A percentile compares a stretch with the other conserved stretches of the same genome.
Evolutionary conservation across 92 coral and sea anemone genomes (phyloP).

Genomic region (Pocillopora grandis): DNA sequence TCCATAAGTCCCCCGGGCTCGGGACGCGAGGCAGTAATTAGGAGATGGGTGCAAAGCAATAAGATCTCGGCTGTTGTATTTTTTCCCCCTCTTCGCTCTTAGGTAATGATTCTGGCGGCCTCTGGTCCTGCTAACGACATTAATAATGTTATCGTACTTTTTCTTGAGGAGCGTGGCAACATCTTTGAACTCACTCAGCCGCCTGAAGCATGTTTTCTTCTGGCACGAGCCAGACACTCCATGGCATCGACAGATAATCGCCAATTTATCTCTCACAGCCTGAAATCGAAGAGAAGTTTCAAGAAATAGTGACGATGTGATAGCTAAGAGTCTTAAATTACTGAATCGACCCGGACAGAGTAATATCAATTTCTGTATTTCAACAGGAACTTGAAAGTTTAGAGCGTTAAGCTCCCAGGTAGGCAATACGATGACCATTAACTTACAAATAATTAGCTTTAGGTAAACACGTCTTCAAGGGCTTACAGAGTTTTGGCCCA

Average conservation of each 20-base stretch:
- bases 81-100: conserved; percentile 36
- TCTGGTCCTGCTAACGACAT: conserved; percentile 44
- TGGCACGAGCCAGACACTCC: conserved; percentile 81
- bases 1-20: conserved; percentile 60
- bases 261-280: conserved; percentile 88
- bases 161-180: conserved; percentile 59
- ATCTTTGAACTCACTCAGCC: conserved; percentile 64
- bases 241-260: conserved; percentile 77
- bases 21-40: conserved; percentile 59
- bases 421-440: conserved; percentile 21
- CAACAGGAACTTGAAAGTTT: background rate
- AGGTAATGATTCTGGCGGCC: conserved; percentile 32
- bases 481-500: no score
- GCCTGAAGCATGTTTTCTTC: conserved; percentile 77
- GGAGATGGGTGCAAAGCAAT: conserved; percentile 61
- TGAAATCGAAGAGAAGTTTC: conserved; percentile 24
- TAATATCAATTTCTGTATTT: background rate
- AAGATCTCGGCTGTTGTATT: conserved; percentile 51
- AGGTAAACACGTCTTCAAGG: background rate
- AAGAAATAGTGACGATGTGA: background rate
- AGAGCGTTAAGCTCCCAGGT: background rate
- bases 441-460: background rate
- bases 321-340: background rate
- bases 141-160: conserved; percentile 53
- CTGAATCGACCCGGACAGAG: background rate